Base-by-base conservation (phyloP, 2,888 invertebrate genomes). In the Scaptomyza cyrtandrae region DNA sequence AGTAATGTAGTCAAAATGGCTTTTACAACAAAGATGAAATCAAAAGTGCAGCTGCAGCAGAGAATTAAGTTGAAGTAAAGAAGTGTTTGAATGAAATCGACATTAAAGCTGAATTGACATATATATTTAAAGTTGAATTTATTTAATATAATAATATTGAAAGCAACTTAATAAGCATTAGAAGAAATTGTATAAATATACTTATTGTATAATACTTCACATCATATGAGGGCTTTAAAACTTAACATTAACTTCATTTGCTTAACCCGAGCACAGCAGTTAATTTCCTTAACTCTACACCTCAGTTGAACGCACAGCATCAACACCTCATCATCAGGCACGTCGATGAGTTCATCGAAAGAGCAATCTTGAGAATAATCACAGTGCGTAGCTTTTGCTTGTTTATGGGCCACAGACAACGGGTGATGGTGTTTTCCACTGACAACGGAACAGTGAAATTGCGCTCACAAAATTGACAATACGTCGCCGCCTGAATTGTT, bases 381-480 rank as follows among this genome's bases (percentile, higher is more conserved):
- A 46, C 14, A 14, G 56, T 11, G 65, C 29, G 60, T 31, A 52
- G 58, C 33, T 54, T 39, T 45, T 44, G 59, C 57, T 71, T 71
- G 63, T 63, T 60, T 60, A 45, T 60, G 59, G 43, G 29, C 19
- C 31, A 46, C 59, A 53, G 48, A 7, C 14, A 39, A 39, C 39
- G 14, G 14, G 43, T 19, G 57, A 41, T 44, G 41, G 24, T 11
- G 45, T 53, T 35, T 64, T 62, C 59, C 56, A 62, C 54, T 61
- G 66, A 69, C 55, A 7, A 9, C 14, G 53, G 41, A 54, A 29
- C 64, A 50, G 73, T 65, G 59, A 73, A 77, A 77, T 77, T 68
- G 66, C 67, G 58, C 66, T 64, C 9, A 61, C 65, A 59, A 73
- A 76, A 77, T 65, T 73, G 77, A 70, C 77, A 77, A 62, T 56